Base-by-base conservation (phyloP, 2,113 vertebrate species). In the Hemiscyllium ocellatum region DNA sequence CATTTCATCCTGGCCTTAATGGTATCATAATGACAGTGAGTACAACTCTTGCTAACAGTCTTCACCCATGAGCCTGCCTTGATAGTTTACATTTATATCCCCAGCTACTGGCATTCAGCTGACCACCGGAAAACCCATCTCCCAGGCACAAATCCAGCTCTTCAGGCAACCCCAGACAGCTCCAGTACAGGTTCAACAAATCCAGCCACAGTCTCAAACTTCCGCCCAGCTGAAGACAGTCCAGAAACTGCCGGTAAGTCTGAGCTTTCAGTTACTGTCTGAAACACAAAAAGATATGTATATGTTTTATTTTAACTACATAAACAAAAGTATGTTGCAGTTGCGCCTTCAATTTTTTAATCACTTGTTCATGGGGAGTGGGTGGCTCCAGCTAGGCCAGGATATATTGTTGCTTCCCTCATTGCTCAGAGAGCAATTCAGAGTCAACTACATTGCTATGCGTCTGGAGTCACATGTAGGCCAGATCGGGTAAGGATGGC, bases 151-250 rank as follows among this genome's bases (percentile, higher is more conserved):
- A 69, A 97, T 99, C 95, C 99, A 99, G 97, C 96, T 99, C 70
- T 97, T 99, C 83, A 98, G 99, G 95, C 99, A 98, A 5, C 98
- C 98, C 96, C 98, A 98, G 91, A 97, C 98, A 94, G 97, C 97
- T 89, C 98, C 97, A 3, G 97, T 97, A 0, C 97, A 97, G 37
- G 97, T 97, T 65, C 97, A 97, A 29, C 98, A 97, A 69, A 97
- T 97, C 26, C 98, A 98, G 69, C 96, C 97, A 70, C 97, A 97
- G 68, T 96, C 97, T 50, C 98, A 98, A 42, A 96, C 97, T 52
- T 98, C 98, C 6, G 97, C 98, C 72, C 98, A 98, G 97, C 98
- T 98, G 96, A 99, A 99, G 97, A 96, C 98, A 13, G 98, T 98
- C 0, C 97, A 97, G 78, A 99, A 99, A 95, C 97, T 97, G 17